A percentile compares a stretch with the other conserved stretches of the same genome.
These are phyloP conservation scores for Danio choprae DNA, from an alignment of 2,797 vertebrate species.

Conservation along the genomic window DNA sequence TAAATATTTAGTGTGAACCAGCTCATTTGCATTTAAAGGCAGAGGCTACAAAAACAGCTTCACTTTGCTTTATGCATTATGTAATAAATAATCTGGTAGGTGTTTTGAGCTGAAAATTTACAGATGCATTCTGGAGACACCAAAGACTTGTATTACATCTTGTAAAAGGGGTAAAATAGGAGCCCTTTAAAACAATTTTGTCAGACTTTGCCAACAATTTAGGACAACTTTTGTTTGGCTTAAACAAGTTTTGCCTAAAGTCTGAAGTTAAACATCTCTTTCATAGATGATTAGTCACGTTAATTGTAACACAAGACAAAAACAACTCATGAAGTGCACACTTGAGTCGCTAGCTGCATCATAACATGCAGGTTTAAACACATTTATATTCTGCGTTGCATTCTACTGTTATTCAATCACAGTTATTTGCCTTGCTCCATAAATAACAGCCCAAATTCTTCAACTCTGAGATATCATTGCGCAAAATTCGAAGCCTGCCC, in stretches of 20 bases:
- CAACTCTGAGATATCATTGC: slow-evolving; percentile 33
- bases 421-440: slow-evolving; percentile 12
- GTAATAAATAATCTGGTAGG: no score
- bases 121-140: no score
- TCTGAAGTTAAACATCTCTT: background rate
- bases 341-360: background rate
- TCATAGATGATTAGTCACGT: background rate
- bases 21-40: no score
- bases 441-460: background rate
- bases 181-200: background rate
- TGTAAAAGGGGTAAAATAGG: no score
- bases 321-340: background rate
- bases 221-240: background rate
- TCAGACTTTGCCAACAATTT: background rate
- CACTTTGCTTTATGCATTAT: no score
- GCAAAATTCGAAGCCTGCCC: slow-evolving; percentile 37
- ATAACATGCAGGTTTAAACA: background rate
- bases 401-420: slow-evolving; percentile 14
- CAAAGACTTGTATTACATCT: no score
- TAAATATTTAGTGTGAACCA: no score
- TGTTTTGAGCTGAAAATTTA: no score
- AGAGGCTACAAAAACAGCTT: no score
- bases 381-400: background rate
- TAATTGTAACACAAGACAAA: background rate
- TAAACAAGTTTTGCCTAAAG: background rate